Evolutionary conservation across 1,140 invertebrate genomes (phyloP).

Genomic region (Drosophila busckii): DNA sequence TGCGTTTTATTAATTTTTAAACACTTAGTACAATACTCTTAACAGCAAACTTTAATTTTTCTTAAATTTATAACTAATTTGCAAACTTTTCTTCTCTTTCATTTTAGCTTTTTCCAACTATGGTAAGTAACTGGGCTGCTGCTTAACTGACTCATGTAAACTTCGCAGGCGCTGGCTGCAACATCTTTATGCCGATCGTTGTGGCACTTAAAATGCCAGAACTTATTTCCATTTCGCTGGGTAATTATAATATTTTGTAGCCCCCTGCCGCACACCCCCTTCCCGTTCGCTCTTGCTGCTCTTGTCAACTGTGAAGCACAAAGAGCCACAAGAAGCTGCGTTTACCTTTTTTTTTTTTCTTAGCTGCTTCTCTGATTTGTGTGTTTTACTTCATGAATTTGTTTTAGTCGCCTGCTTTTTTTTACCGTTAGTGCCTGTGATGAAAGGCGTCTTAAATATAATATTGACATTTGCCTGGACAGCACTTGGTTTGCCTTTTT

Average conservation of each 20-base stretch:
- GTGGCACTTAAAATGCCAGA: constrained; percentile 71
- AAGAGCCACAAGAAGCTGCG: constrained; percentile 43
- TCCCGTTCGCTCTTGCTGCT: neutral
- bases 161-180: constrained; percentile 18
- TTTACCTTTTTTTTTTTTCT: constrained; percentile 72
- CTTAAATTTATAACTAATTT: too few relatives aligned
- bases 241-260: constrained; percentile 75
- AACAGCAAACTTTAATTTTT: too few relatives aligned
- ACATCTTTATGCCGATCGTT: constrained; percentile 40
- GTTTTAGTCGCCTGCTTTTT: too few relatives aligned
- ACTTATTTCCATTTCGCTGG: constrained; percentile 74
- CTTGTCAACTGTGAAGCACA: neutral
- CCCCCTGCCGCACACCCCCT: constrained; percentile 1
- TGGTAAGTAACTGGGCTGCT: too few relatives aligned
- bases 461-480: constrained; percentile 73
- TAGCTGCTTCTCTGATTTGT: too few relatives aligned
- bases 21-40: too few relatives aligned
- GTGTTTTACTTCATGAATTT: constrained; percentile 69
- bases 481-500: neutral
- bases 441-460: constrained; percentile 69
- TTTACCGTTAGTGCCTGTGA: too few relatives aligned
- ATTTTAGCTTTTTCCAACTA: too few relatives aligned
- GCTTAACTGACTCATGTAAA: too few relatives aligned
- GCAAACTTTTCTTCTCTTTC: too few relatives aligned
- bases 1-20: too few relatives aligned